Conservation (phyloP, 1,140 invertebrate species). For the Drosophila novamexicana region DNA sequence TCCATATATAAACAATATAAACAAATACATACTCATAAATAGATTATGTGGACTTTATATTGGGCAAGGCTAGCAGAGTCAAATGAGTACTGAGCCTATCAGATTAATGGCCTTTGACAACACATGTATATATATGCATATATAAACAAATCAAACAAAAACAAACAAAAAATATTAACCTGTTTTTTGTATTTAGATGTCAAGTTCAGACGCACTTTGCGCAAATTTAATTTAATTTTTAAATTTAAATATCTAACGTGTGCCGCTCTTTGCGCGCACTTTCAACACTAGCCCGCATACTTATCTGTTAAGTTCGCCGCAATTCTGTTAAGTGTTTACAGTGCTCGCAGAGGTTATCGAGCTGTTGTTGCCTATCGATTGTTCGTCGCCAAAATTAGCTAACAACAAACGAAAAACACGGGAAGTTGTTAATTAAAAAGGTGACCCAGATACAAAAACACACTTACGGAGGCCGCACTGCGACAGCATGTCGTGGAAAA, state of each 20-base stretch:
- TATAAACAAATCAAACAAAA: slow-evolving; percentile 8
- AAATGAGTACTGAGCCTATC: background rate
- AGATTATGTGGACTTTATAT: slow-evolving; percentile 30
- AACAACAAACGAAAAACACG: slow-evolving; percentile 66
- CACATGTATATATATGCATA: background rate
- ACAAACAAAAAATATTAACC: background rate
- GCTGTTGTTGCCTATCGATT: slow-evolving; percentile 14
- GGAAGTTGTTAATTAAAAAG: slow-evolving; percentile 83
- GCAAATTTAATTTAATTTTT: background rate
- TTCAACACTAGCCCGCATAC: slow-evolving; percentile 27
- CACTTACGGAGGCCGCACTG: slow-evolving; percentile 2
- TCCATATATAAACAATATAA: slow-evolving; percentile 15
- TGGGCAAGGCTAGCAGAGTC: slow-evolving; percentile 19
- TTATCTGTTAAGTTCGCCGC: background rate
- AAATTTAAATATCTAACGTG: slow-evolving; percentile 17
- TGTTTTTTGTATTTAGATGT: background rate
- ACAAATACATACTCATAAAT: slow-evolving; percentile 17
- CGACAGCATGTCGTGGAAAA: slow-evolving; percentile 88
- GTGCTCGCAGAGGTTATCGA: background rate
- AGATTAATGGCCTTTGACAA: background rate
- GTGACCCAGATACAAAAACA: slow-evolving; percentile 55
- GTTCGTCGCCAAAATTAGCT: slow-evolving; percentile 52
- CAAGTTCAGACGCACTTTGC: background rate
- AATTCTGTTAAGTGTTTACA: background rate
- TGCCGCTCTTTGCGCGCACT: background rate